Percentiles rank a stretch among this genome's conserved stretches.
Conservation (phyloP, 2,113 vertebrate species). For the Ailuropoda melanoleuca region DNA sequence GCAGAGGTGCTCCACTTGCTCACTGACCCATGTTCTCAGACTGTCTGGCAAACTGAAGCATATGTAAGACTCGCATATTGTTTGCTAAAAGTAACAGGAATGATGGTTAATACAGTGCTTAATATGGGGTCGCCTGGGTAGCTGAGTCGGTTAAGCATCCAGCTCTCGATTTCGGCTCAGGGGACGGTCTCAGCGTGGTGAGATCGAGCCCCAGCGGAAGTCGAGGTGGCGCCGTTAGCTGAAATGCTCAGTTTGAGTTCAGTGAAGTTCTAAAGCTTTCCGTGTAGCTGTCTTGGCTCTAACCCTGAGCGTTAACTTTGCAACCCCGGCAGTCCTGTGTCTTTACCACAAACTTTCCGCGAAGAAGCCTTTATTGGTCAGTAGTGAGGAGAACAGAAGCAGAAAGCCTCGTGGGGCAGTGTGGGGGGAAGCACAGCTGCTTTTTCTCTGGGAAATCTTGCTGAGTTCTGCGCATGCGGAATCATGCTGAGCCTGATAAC, state of each 20-base stretch:
- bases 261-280: too few relatives aligned
- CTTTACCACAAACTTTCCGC: not conserved
- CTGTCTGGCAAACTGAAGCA: not conserved
- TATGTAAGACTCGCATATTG: not conserved
- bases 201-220: not conserved
- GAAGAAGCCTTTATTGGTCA: not conserved
- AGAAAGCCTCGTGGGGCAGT: too few relatives aligned
- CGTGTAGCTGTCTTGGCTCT: not conserved
- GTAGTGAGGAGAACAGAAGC: not conserved
- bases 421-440: not conserved
- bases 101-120: not conserved
- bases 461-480: rapidly evolving
- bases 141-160: too few relatives aligned
- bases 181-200: too few relatives aligned
- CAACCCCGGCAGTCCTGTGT: not conserved
- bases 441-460: not conserved
- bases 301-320: not conserved
- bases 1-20: not conserved
- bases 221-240: too few relatives aligned
- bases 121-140: not conserved
- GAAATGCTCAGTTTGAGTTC: too few relatives aligned
- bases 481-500: rapidly evolving
- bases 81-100: not conserved
- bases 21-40: too few relatives aligned
- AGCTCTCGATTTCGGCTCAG: too few relatives aligned